Evolutionary conservation across 2,113 vertebrate species (phyloP).

Genomic region (Lamprologus sp.): DNA sequence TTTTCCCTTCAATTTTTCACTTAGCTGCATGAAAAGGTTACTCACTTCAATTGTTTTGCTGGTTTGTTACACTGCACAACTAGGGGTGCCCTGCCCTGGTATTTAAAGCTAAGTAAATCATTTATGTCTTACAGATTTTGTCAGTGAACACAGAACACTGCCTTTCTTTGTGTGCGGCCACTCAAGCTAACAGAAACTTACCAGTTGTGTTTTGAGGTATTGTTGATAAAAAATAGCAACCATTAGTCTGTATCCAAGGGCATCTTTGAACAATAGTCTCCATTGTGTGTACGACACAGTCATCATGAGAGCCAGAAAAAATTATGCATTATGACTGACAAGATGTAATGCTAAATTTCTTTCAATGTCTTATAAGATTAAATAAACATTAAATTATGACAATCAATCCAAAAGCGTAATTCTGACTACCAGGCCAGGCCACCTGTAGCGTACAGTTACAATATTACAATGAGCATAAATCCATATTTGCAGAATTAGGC

Average conservation of each 20-base stretch:
- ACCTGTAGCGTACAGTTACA: not conserved
- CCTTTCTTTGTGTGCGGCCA: slow-evolving; percentile 48
- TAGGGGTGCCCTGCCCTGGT: slow-evolving; percentile 9
- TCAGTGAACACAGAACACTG: slow-evolving; percentile 51
- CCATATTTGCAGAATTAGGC: not conserved
- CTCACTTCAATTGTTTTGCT: not conserved
- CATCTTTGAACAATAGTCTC: slow-evolving; percentile 52
- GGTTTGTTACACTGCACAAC: slow-evolving; percentile 1
- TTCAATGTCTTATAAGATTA: not conserved
- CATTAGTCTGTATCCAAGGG: slow-evolving; percentile 49
- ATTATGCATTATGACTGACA: not conserved
- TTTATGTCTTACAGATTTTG: slow-evolving; percentile 53
- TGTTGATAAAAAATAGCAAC: slow-evolving; percentile 59
- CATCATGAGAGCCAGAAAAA: slow-evolving; percentile 16
- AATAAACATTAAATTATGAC: not conserved
- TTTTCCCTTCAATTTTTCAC: not conserved
- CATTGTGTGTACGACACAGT: slow-evolving; percentile 53
- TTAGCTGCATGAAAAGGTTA: not conserved
- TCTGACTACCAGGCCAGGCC: not conserved
- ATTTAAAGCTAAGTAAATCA: slow-evolving; percentile 53
- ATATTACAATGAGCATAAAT: not conserved
- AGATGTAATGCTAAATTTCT: not conserved
- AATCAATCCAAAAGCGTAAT: not conserved
- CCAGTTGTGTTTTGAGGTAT: slow-evolving; percentile 45
- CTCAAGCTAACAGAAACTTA: slow-evolving; percentile 50